These are phyloP conservation scores for Calephelis perditalis DNA, from an alignment of 2,888 invertebrate genomes.

Conservation along the genomic window DNA sequence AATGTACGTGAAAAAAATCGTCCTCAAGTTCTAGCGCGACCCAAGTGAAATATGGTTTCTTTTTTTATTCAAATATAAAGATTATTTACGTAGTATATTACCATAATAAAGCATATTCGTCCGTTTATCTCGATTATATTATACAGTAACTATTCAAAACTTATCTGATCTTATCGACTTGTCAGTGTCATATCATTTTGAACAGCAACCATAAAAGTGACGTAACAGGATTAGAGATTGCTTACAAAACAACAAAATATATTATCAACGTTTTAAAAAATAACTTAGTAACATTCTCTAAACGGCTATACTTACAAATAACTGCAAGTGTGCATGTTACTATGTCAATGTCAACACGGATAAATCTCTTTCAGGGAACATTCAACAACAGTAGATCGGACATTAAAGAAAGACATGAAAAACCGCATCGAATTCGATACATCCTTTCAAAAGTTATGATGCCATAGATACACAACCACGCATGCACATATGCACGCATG, in stretches of 20 bases:
- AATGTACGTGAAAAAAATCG: too few relatives aligned
- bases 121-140: slow-evolving; percentile 26
- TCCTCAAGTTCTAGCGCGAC: too few relatives aligned
- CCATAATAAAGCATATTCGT: not conserved
- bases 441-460: too few relatives aligned
- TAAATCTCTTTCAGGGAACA: too few relatives aligned
- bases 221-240: slow-evolving; percentile 19
- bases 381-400: too few relatives aligned
- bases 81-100: not conserved
- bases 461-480: too few relatives aligned
- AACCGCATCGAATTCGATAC: too few relatives aligned
- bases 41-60: too few relatives aligned
- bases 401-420: too few relatives aligned
- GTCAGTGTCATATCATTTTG: slow-evolving; percentile 28
- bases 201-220: slow-evolving; percentile 30
- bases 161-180: slow-evolving; percentile 32
- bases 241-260: not conserved
- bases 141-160: slow-evolving; percentile 24
- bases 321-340: not conserved
- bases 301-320: too few relatives aligned
- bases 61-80: too few relatives aligned
- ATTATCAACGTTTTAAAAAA: not conserved
- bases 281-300: not conserved
- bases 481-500: too few relatives aligned
- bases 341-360: not conserved